Evolutionary conservation across 2,888 invertebrate genomes (phyloP), one percentile per base, ranked within the genome.

Genomic region (Dendrolimus houi): DNA sequence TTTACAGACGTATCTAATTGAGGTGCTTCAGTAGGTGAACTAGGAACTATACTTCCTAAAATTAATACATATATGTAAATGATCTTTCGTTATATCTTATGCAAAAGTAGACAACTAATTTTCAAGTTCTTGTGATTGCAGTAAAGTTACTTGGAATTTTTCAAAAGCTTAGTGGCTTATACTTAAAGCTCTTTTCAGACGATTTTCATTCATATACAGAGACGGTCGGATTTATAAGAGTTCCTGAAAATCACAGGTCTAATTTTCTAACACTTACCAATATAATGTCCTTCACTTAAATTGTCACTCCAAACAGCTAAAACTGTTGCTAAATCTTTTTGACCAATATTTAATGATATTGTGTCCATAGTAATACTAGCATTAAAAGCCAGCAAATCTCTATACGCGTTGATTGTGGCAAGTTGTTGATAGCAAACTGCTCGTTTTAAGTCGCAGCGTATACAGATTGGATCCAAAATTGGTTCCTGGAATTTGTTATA

Each of bases 281-380:
- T 85, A 67, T 92, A 90, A 66, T 91, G 85, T 2, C 92, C 92
- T 67, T 93, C 93, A 55, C 93, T 92, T 53, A 95, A 83, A 72
- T 96, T 96, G 60, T 96, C 95, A 2, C 92, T 92, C 91, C 94
- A 94, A 6, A 96, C 94, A 0, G 94, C 93, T 47, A 95, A 85
- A 56, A 95, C 84, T 0, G 94, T 94, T 10, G 94, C 93, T 9
- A 96, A 80, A 77, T 96, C 96, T 72, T 93, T 92, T 80, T 95
- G 95, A 0, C 95, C 95, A 12, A 96, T 78, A 69, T 95, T 94
- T 2, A 96, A 82, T 62, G 92, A 79, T 1, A 96, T 91, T 2
- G 89, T 84, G 64, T 96, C 95, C 67, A 95, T 85, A 0, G 92
- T 87, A 9, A 95, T 93, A 66, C 93, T 93, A 0, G 95, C 92